Evolutionary conservation across 2,888 invertebrate species (phyloP).

Genomic region (Diplolepis rosae): DNA sequence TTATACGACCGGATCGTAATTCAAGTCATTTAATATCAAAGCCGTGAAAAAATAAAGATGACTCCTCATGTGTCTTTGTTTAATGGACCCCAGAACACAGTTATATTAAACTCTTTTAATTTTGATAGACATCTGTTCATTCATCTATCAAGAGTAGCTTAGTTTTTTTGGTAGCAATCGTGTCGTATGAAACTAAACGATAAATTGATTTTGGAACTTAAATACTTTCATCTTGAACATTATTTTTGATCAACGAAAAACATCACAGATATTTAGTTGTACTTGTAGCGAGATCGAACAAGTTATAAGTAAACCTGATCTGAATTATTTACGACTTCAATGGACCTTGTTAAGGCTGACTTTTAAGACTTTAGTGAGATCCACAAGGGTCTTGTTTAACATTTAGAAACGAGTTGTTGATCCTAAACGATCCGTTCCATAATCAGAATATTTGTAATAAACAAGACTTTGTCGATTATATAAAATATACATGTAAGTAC

Average conservation of each 20-base stretch:
- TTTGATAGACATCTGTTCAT: conserved; percentile 10
- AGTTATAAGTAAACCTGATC: not conserved
- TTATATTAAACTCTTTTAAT: conserved; percentile 12
- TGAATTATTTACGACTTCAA: conserved; percentile 13
- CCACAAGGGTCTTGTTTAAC: not conserved
- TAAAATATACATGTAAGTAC: no score
- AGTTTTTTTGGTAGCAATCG: not conserved
- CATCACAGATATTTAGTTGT: not conserved
- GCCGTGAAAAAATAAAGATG: conserved; percentile 2
- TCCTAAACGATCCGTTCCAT: not conserved
- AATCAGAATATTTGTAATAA: not conserved
- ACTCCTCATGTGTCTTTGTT: conserved; percentile 1
- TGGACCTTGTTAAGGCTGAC: conserved; percentile 5
- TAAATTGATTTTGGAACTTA: not conserved
- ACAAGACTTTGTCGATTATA: no score
- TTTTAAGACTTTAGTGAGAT: not conserved
- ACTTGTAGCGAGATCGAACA: not conserved
- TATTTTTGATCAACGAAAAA: not conserved
- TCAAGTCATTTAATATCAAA: conserved; percentile 23
- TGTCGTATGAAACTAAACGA: not conserved
- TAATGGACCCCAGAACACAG: not conserved
- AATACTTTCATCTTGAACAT: not conserved
- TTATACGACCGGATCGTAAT: conserved; percentile 27
- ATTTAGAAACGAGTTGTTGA: not conserved
- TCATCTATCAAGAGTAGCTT: not conserved